Percentiles rank a stretch among this genome's conserved stretches.
Evolutionary conservation across 2,888 invertebrate species (phyloP).

Genomic region (Acanthoscelides obtectus): DNA sequence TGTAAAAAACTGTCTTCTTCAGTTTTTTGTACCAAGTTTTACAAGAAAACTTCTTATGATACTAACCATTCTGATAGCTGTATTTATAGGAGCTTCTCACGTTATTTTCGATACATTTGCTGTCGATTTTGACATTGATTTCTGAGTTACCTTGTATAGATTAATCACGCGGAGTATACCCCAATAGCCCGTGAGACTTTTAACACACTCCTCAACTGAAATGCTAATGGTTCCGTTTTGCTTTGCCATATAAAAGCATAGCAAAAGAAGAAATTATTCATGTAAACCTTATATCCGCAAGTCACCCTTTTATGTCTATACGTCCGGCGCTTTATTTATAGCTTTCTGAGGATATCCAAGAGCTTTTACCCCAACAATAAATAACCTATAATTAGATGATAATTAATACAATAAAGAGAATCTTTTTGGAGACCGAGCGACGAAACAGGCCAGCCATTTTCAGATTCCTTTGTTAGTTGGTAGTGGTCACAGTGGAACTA

Average conservation of each 20-base stretch:
- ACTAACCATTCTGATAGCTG: no score
- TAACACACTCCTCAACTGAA: neutral
- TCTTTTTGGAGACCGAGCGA: constrained; percentile 1
- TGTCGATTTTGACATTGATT: no score
- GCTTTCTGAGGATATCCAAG: neutral
- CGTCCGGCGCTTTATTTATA: neutral
- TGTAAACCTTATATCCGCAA: neutral
- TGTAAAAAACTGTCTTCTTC: no score
- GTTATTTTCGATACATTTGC: no score
- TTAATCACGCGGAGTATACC: no score
- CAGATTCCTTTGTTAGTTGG: neutral
- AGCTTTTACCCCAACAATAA: constrained; percentile 32
- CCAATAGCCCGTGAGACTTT: neutral
- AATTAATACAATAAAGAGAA: constrained; percentile 35
- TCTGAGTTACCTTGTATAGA: no score
- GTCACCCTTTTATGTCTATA: neutral
- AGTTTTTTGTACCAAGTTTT: no score
- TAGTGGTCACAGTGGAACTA: neutral
- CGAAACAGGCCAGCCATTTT: neutral
- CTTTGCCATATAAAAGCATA: neutral
- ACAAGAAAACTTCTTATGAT: no score
- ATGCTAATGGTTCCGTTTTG: neutral
- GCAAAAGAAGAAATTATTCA: neutral
- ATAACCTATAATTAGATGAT: constrained; percentile 41
- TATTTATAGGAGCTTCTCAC: no score